Evolutionary conservation across 64 coral and sea anemone species (phyloP).

Genomic region (Pachyseris speciosa): DNA sequence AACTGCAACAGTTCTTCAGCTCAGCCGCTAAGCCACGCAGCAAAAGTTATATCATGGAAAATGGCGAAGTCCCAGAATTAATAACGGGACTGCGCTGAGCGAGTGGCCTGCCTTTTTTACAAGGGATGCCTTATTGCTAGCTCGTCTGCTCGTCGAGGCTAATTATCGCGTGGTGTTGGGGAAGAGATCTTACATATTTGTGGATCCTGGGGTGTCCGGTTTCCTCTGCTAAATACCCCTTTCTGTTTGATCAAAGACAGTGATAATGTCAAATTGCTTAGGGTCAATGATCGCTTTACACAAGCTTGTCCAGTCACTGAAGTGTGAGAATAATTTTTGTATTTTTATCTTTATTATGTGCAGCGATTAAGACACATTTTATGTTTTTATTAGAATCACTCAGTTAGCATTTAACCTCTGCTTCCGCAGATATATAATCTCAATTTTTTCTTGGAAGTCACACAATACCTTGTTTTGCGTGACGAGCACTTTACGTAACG

Average conservation of each 20-base stretch:
- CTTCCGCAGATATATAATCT: background rate
- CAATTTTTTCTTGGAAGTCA: background rate
- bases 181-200: slow-evolving; percentile 7
- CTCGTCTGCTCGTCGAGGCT: background rate
- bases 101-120: slow-evolving; percentile 2
- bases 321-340: background rate
- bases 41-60: background rate
- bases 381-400: too few relatives aligned
- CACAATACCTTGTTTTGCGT: background rate
- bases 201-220: background rate
- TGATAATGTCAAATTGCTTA: background rate
- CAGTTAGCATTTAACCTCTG: too few relatives aligned
- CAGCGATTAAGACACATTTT: too few relatives aligned
- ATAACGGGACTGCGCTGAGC: background rate
- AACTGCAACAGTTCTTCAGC: background rate
- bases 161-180: slow-evolving; percentile 18
- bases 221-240: background rate
- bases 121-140: background rate
- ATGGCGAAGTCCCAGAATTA: background rate
- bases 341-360: background rate
- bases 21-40: background rate
- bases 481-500: background rate
- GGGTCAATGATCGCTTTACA: background rate
- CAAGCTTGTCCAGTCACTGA: background rate
- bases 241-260: background rate